Evolutionary conservation across 2,888 invertebrate genomes (phyloP).

Genomic region (Steinernema scapterisci): DNA sequence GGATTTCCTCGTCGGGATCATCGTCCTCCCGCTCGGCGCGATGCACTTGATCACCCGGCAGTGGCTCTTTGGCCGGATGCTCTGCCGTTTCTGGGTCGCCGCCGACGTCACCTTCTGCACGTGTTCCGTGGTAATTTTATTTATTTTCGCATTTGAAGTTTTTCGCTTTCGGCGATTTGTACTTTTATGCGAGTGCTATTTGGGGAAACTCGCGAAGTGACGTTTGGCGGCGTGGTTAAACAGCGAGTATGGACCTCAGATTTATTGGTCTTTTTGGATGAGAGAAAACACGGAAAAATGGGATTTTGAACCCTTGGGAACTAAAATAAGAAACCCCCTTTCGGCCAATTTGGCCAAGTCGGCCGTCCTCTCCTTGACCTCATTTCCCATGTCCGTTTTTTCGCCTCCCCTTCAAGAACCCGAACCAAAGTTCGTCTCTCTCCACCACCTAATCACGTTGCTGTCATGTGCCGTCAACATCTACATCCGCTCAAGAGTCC

Average conservation of each 20-base stretch:
- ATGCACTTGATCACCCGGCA: conserved; percentile 62
- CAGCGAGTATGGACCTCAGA: no score
- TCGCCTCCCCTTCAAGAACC: background rate
- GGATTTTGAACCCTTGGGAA: no score
- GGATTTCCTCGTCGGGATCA: conserved; percentile 67
- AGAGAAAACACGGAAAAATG: no score
- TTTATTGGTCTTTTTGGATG: no score
- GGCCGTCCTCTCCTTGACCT: no score
- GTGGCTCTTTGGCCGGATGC: conserved; percentile 71
- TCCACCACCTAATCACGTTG: background rate
- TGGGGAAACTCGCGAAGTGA: no score
- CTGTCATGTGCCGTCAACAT: background rate
- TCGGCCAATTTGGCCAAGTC: no score
- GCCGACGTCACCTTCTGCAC: conserved; percentile 74
- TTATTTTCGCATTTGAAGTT: background rate
- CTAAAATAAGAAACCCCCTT: no score
- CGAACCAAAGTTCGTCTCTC: background rate
- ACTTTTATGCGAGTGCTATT: no score
- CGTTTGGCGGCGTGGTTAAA: no score
- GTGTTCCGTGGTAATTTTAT: conserved; percentile 70
- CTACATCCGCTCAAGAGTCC: background rate
- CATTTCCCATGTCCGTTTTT: no score
- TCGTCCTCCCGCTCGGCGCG: conserved; percentile 67
- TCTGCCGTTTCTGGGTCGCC: conserved; percentile 73
- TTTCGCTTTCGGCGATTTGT: no score